Base-by-base conservation (phyloP, 2,113 vertebrate species). In the Murina feae region DNA sequence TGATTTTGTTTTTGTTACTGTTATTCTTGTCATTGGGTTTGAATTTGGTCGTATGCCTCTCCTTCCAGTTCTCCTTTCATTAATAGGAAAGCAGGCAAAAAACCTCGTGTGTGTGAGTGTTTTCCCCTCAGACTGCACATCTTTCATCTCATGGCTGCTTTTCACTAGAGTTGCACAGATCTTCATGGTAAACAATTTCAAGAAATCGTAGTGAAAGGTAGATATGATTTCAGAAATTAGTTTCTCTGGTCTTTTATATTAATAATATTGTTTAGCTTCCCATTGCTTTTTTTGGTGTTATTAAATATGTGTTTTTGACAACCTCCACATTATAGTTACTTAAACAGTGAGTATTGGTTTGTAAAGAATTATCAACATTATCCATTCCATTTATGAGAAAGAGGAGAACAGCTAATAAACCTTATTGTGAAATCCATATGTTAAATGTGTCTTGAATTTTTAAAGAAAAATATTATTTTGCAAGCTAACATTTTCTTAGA, bases 371-470 rank as follows among this genome's bases (percentile, higher is more conserved):
- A 98, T 95, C 97, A 96, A 97, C 98, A 96, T 96, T 98, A 98
- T 98, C 98, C 98, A 98, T 99, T 99, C 99, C 98, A 98, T 98
- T 98, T 98, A 98, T 99, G 98, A 98, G 98, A 98, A 98, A 98
- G 98, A 98, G 98, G 98, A 98, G 98, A 99, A 98, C 98, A 98
- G 98, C 98, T 98, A 98, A 99, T 99, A 99, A 99, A 99, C 97
- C 98, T 98, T 98, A 98, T 98, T 98, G 98, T 98, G 98, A 98
- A 98, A 98, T 90, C 8, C 71, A 49, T 83, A 97, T 96, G 96
- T 98, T 97, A 97, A 97, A 74, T 86, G 98, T 98, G 97, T 98
- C 98, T 98, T 98, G 97, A 97, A 98, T 98, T 95, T 80, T 84
- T 32, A 90, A 88, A 86, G 65, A 90, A 89, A 65, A 95, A 95